A percentile compares a stretch with the other conserved stretches of the same genome.
Evolutionary conservation across 1,140 invertebrate species (phyloP).

Genomic region (Conopomorpha cramerella): DNA sequence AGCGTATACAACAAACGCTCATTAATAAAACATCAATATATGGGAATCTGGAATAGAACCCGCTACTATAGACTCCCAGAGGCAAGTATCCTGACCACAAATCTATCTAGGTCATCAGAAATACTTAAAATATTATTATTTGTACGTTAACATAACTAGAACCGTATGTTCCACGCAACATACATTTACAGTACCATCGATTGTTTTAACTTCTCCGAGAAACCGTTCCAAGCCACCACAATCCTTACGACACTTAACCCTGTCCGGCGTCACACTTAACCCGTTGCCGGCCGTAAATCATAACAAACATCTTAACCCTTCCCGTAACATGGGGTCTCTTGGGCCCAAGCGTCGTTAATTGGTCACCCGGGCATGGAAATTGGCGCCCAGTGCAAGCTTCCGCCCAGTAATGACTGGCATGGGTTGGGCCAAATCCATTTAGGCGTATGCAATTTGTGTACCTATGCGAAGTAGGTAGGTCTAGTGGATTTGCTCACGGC

Average conservation of each 20-base stretch:
- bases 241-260: conserved; percentile 3
- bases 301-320: conserved; percentile 52
- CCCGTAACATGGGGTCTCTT: conserved; percentile 18
- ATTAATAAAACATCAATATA: too few species aligned
- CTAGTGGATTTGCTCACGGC: conserved; percentile 8
- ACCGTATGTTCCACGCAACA: too few species aligned
- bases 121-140: too few species aligned
- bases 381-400: conserved; percentile 47
- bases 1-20: too few species aligned
- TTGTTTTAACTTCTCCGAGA: too few species aligned
- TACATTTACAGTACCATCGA: too few species aligned
- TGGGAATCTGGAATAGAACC: too few species aligned
- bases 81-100: too few species aligned
- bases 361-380: conserved; percentile 43
- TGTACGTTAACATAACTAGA: too few species aligned
- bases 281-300: conserved; percentile 24
- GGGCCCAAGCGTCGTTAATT: conserved; percentile 44
- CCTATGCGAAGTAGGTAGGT: conserved; percentile 25
- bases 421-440: conserved; percentile 45
- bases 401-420: conserved; percentile 48
- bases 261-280: conserved; percentile 4
- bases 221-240: too few species aligned
- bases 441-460: conserved; percentile 41
- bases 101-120: too few species aligned
- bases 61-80: too few species aligned